A percentile compares a stretch with the other conserved stretches of the same genome.
Evolutionary conservation across 1,140 invertebrate genomes (phyloP).

Genomic region (Monochamus saltuarius): DNA sequence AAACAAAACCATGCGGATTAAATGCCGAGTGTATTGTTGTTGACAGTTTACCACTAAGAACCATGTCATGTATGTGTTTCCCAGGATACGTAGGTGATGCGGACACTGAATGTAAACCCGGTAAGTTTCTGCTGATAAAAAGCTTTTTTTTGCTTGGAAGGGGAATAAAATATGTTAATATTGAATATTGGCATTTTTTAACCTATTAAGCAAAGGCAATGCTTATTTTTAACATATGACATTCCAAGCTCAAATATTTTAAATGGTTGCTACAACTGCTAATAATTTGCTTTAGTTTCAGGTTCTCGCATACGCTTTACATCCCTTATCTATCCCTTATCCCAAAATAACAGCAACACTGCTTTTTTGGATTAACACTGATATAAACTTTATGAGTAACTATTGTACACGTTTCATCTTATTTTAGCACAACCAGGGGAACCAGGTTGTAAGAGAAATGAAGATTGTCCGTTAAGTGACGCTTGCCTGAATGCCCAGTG

Average conservation of each 20-base stretch:
- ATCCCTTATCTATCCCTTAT: too few relatives aligned
- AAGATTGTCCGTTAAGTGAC: conserved; percentile 71
- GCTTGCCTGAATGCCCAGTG: conserved; percentile 74
- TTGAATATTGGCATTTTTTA: too few relatives aligned
- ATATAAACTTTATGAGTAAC: neutral
- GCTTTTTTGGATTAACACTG: neutral
- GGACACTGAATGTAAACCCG: conserved; percentile 74
- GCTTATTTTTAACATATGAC: too few relatives aligned
- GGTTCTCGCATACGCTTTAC: neutral
- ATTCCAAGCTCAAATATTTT: too few relatives aligned
- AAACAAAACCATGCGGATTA: conserved; percentile 76
- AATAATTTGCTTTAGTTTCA: neutral
- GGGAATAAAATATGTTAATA: too few relatives aligned
- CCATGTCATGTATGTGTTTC: conserved; percentile 83
- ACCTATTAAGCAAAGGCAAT: too few relatives aligned
- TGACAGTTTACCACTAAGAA: conserved; percentile 80
- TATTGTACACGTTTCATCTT: neutral
- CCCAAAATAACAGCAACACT: conserved; percentile 1
- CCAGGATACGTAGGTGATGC: conserved; percentile 81
- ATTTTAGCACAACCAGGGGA: conserved; percentile 48
- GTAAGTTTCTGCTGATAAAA: conserved; percentile 56
- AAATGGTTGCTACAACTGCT: too few relatives aligned
- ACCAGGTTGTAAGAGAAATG: conserved; percentile 68
- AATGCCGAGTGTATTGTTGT: conserved; percentile 80
- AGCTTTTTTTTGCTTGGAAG: too few relatives aligned